These are phyloP conservation scores for Cheilosia scutellata DNA, from an alignment of 2,888 invertebrate genomes.

Conservation along the genomic window DNA sequence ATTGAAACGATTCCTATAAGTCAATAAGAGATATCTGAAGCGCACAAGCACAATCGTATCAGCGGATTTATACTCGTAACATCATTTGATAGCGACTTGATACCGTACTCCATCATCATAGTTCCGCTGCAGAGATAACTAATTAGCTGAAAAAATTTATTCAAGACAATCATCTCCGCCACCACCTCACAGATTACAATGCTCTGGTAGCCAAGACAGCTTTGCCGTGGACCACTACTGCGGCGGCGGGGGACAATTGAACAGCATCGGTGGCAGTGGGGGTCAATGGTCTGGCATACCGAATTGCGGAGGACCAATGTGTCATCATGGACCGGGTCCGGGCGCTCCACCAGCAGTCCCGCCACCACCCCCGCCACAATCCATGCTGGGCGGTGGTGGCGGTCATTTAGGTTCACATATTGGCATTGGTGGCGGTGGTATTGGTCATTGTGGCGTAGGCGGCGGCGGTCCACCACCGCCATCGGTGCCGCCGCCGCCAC, in stretches of 20 bases:
- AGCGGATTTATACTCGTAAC: background rate
- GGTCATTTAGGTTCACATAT: slow-evolving; percentile 80
- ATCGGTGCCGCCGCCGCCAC: slow-evolving; percentile 82
- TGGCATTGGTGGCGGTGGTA: slow-evolving; percentile 82
- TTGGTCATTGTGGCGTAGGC: slow-evolving; percentile 80
- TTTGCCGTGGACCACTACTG: slow-evolving; percentile 85
- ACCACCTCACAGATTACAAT: slow-evolving; percentile 84
- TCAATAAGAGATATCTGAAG: background rate
- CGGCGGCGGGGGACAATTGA: slow-evolving; percentile 79
- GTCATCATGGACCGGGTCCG: slow-evolving; percentile 80
- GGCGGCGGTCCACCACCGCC: slow-evolving; percentile 81
- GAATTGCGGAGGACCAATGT: slow-evolving; percentile 80
- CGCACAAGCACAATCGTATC: background rate
- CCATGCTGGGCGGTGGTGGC: slow-evolving; percentile 81
- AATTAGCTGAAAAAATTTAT: slow-evolving; percentile 82
- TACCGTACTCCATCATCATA: slow-evolving; percentile 41
- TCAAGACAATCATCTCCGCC: slow-evolving; percentile 85
- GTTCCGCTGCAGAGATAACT: slow-evolving; percentile 76
- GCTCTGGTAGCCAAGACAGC: slow-evolving; percentile 85
- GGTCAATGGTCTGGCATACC: slow-evolving; percentile 81
- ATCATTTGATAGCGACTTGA: slow-evolving; percentile 16
- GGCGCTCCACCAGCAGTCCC: slow-evolving; percentile 78
- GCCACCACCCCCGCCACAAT: slow-evolving; percentile 81
- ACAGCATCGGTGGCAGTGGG: slow-evolving; percentile 78
- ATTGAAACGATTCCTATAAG: background rate